phyloP scores from a whole-genome alignment of 2,113 vertebrate species.

The Xyliphius kryptos region DNA sequence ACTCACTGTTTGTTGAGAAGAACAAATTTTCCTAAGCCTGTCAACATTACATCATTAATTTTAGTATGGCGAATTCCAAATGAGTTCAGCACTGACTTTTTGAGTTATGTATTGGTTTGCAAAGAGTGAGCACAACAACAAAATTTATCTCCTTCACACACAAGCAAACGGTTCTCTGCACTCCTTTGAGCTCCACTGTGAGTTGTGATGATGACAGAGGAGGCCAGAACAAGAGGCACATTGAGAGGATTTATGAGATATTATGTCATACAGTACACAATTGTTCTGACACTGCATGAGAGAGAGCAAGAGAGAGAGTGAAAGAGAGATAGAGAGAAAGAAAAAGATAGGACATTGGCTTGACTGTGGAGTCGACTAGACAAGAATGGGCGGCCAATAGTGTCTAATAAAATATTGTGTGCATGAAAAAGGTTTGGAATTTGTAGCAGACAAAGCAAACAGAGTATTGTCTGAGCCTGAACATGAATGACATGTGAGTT shows the following conservation, averaged over 20 bases:
- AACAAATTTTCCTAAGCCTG: not conserved
- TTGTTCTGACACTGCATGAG: constrained; percentile 34
- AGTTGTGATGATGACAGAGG: constrained; percentile 41
- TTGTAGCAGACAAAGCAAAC: no score
- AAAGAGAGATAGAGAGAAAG: no score
- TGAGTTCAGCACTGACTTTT: not conserved
- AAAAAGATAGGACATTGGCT: no score
- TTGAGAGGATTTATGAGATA: constrained; percentile 50
- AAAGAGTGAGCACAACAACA: not conserved
- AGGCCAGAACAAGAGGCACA: constrained; percentile 53
- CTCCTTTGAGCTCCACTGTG: constrained; percentile 27
- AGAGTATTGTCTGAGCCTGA: no score
- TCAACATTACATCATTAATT: not conserved
- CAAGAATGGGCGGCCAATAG: no score
- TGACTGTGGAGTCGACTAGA: no score
- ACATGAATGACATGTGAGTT: no score
- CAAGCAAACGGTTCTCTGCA: constrained; percentile 6
- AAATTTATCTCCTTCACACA: not conserved
- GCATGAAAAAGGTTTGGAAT: no score
- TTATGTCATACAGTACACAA: constrained; percentile 38
- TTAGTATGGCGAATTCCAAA: not conserved
- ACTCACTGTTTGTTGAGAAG: no score
- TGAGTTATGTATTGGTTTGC: not conserved
- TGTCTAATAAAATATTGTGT: no score
- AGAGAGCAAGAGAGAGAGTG: no score